A percentile compares a stretch with the other conserved stretches of the same genome.
Conservation (phyloP, 2,888 invertebrate genomes). For the Tetramorium bicarinatum region DNA sequence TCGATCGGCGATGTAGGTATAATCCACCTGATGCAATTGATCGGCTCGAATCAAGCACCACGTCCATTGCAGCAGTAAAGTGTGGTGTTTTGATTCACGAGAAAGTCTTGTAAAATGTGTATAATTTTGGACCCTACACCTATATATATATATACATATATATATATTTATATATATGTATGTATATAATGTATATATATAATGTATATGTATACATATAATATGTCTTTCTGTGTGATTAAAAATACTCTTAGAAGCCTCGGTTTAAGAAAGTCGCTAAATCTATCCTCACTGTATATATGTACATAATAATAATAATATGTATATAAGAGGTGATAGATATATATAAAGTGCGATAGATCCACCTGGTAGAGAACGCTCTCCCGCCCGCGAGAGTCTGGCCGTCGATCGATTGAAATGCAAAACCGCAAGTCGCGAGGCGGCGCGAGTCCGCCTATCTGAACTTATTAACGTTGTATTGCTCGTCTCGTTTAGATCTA, state of each 20-base stretch:
- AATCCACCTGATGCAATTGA: background rate
- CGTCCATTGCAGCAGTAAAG: constrained; percentile 45
- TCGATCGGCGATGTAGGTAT: background rate
- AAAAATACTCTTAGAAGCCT: constrained; percentile 69
- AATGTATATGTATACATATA: constrained; percentile 22
- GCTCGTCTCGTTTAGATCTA: constrained; percentile 40
- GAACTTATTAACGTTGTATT: constrained; percentile 32
- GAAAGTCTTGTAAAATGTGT: constrained; percentile 55
- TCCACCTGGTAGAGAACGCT: constrained; percentile 49
- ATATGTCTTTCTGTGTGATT: constrained; percentile 43
- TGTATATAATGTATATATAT: background rate
- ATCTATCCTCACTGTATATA: constrained; percentile 53
- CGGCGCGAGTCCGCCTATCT: constrained; percentile 6
- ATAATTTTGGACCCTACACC: constrained; percentile 73
- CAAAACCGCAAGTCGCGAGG: constrained; percentile 28
- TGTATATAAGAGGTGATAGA: constrained; percentile 45
- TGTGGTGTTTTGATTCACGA: constrained; percentile 51
- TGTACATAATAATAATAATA: constrained; percentile 53
- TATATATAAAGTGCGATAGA: constrained; percentile 66
- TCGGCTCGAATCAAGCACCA: constrained; percentile 52
- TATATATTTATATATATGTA: constrained; percentile 16
- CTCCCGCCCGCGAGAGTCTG: constrained; percentile 18
- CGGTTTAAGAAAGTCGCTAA: constrained; percentile 64
- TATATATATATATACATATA: constrained; percentile 52
- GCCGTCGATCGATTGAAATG: constrained; percentile 3